Base-by-base conservation (phyloP, 2,113 vertebrate species). In the Fregetta grallaria region DNA sequence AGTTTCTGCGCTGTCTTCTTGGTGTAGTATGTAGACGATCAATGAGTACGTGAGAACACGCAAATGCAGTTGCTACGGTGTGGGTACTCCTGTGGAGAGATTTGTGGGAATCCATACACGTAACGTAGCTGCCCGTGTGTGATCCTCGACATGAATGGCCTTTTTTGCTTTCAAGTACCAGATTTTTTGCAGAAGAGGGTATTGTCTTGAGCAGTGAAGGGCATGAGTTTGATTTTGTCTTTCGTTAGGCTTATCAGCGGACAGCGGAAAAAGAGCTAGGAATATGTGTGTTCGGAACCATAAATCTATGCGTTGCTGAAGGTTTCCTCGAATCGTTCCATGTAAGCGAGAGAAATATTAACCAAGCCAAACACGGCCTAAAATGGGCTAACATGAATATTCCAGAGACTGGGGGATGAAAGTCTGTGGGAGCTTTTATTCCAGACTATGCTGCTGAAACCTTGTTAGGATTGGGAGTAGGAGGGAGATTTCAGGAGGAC, bases 81-180 rank as follows among this genome's bases (percentile, higher is more conserved):
- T 27, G 23, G 58, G 26, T 44, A 9, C 38, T 53, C 6, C 23
- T 44, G 3, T 3, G 17, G 61, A 12, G 36, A 23, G 4, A 3
- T 23, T 7, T n/a, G 14, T 65, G 52, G 27, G 16, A 44, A 34
- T 44, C 67, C 63, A 2, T 18, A 15, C 4, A 1, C 0, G 0
- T 22, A 14, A 27, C 0, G 0, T 23, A 21, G 17, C 13, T 70
- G 32, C 6, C 2, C 1, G 1, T 44, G 13, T 10, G 2, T 30
- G 38, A 20, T 55, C 36, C 7, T 30, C 27, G 11, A 17, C 8
- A 3, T 8, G 8, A 44, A 22, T 8, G 13, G 36, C 29, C 10
- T n/a, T 32, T 9, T 6, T 44, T 62, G 9, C 42, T 63, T 75
- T 58, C 40, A 38, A 26, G 26, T 77, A 7, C 40, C 42, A 44